These are phyloP conservation scores for Anguilla anguilla DNA, from an alignment of 2,797 vertebrate species.

Conservation along the genomic window DNA sequence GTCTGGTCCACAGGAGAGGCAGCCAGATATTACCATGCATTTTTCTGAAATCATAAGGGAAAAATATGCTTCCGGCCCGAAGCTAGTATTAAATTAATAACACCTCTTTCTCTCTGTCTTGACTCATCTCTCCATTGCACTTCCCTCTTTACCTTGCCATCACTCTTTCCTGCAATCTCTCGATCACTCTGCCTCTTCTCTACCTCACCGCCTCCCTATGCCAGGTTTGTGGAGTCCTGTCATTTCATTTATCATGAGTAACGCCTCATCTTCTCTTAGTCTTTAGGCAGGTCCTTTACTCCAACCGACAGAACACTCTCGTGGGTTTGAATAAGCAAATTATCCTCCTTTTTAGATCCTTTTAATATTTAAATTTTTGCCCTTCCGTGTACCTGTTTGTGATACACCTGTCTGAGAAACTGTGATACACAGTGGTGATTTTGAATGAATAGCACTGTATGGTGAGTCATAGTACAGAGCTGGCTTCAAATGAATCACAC, in stretches of 20 bases:
- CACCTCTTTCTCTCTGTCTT: not conserved
- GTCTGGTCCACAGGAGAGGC: not conserved
- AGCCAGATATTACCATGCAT: not conserved
- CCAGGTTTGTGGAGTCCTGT: not conserved
- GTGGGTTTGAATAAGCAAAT: not conserved
- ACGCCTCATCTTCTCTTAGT: not conserved
- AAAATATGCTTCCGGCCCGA: not conserved
- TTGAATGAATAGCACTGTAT: not conserved
- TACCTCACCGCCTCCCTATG: not conserved
- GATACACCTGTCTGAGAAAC: not conserved
- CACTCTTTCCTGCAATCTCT: not conserved
- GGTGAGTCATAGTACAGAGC: not conserved
- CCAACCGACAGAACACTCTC: not conserved
- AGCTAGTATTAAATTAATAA: not conserved
- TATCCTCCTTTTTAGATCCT: not conserved
- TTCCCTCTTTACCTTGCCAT: not conserved
- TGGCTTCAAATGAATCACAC: conserved; percentile 8
- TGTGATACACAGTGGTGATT: not conserved
- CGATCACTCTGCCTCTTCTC: not conserved
- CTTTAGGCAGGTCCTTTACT: not conserved
- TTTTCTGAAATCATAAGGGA: not conserved
- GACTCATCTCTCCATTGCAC: not conserved
- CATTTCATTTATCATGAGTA: not conserved
- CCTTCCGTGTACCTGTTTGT: not conserved
- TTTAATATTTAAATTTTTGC: not conserved